Evolutionary conservation across 1,140 invertebrate species (phyloP).

Genomic region (Polyergus mexicanus): DNA sequence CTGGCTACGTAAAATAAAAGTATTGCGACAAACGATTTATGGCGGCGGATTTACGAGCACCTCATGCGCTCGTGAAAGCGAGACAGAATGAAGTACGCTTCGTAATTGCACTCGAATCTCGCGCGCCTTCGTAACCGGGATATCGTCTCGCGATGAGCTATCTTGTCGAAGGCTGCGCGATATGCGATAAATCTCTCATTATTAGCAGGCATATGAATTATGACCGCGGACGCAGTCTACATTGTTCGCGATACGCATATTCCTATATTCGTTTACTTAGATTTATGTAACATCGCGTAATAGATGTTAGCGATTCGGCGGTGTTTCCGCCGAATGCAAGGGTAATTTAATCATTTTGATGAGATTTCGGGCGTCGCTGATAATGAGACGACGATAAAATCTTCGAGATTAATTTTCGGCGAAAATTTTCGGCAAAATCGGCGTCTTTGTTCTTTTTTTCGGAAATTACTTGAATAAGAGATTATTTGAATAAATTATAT

Average conservation of each 20-base stretch:
- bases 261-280: background rate
- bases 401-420: constrained; percentile 4
- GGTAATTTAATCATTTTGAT: constrained; percentile 17
- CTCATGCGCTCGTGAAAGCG: background rate
- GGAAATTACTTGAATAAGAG: no score
- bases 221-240: background rate
- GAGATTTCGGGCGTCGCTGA: background rate
- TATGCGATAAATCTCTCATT: constrained; percentile 36
- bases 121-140: background rate
- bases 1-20: constrained; percentile 44
- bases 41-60: constrained; percentile 33
- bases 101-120: constrained; percentile 25
- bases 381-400: constrained; percentile 10
- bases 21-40: constrained; percentile 53
- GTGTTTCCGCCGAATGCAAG: background rate
- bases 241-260: background rate
- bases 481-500: background rate
- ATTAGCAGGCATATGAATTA: background rate
- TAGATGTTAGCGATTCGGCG: background rate
- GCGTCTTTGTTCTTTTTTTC: background rate
- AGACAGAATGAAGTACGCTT: background rate
- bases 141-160: constrained; percentile 1
- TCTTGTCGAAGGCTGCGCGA: constrained; percentile 11
- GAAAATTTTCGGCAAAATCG: no score
- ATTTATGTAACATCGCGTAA: background rate